A percentile compares a stretch with the other conserved stretches of the same genome.
Evolutionary conservation across 2,888 invertebrate species (phyloP).

Genomic region (Apodemia zela): DNA sequence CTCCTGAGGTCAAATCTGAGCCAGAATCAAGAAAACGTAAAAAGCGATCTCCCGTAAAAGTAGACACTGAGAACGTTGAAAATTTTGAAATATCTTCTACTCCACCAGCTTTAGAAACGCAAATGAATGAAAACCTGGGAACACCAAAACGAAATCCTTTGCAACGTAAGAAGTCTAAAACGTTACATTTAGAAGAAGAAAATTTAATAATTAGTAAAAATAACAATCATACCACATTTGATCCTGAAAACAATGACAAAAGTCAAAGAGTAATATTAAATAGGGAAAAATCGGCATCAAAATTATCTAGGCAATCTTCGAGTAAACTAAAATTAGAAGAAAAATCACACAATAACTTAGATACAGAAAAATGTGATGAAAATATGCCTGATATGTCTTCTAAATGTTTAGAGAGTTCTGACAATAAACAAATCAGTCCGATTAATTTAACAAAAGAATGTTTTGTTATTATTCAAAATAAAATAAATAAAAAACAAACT

Average conservation of each 20-base stretch:
- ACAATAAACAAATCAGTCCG: slow-evolving; percentile 43
- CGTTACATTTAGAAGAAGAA: slow-evolving; percentile 37
- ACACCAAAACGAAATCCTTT: slow-evolving; percentile 50
- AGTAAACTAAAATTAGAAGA: not conserved
- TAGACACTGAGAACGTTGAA: slow-evolving; percentile 21
- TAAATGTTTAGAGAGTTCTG: slow-evolving; percentile 20
- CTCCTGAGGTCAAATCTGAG: slow-evolving; percentile 28
- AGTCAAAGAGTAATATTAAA: slow-evolving; percentile 14
- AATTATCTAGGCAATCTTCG: slow-evolving; percentile 4
- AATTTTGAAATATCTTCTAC: slow-evolving; percentile 23
- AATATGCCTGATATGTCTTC: not conserved
- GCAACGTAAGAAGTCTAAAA: slow-evolving; percentile 52
- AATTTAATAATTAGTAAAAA: slow-evolving; percentile 28
- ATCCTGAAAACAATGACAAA: slow-evolving; percentile 15
- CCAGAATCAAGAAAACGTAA: slow-evolving; percentile 43
- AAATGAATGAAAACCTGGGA: slow-evolving; percentile 13
- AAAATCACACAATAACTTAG: not conserved
- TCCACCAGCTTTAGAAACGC: slow-evolving; percentile 6
- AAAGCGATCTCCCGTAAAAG: slow-evolving; percentile 35
- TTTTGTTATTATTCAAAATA: slow-evolving; percentile 65
- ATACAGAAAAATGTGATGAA: slow-evolving; percentile 10
- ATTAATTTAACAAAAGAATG: slow-evolving; percentile 68
- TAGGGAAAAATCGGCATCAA: not conserved
- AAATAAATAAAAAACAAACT: slow-evolving; percentile 40
- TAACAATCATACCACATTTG: slow-evolving; percentile 14